Percentiles rank a stretch among this genome's conserved stretches.
Evolutionary conservation across 2,113 vertebrate genomes (phyloP).

Genomic region (Dicerorhinus sumatrensis): DNA sequence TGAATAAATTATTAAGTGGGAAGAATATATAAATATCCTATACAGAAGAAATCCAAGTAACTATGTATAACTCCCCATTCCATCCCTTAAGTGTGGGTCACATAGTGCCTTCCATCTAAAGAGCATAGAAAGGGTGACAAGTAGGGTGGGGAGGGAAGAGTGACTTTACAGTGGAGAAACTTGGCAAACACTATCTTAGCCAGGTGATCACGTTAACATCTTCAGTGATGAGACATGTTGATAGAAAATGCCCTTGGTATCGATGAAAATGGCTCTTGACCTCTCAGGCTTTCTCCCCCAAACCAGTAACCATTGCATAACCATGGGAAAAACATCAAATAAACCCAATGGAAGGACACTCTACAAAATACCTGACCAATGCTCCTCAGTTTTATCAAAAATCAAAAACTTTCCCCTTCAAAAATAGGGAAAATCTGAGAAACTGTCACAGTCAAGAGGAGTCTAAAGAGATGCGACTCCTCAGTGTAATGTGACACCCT

Average conservation of each 20-base stretch:
- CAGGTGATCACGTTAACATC: not conserved
- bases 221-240: not conserved
- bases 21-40: not conserved
- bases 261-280: not conserved
- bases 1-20: not conserved
- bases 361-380: not conserved
- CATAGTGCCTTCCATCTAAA: not conserved
- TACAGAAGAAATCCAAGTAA: not conserved
- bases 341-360: not conserved
- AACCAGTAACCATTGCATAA: not conserved
- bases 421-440: not conserved
- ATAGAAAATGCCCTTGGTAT: not conserved
- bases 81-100: not conserved
- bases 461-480: not conserved
- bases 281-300: not conserved
- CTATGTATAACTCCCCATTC: not conserved
- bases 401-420: not conserved
- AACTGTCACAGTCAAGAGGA: not conserved
- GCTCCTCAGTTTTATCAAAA: not conserved
- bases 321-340: not conserved
- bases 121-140: no score
- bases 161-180: not conserved
- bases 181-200: not conserved
- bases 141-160: fast-evolving
- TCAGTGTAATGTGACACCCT: not conserved